phyloP scores from a whole-genome alignment of 2,113 vertebrate species.

The Solea senegalensis region DNA sequence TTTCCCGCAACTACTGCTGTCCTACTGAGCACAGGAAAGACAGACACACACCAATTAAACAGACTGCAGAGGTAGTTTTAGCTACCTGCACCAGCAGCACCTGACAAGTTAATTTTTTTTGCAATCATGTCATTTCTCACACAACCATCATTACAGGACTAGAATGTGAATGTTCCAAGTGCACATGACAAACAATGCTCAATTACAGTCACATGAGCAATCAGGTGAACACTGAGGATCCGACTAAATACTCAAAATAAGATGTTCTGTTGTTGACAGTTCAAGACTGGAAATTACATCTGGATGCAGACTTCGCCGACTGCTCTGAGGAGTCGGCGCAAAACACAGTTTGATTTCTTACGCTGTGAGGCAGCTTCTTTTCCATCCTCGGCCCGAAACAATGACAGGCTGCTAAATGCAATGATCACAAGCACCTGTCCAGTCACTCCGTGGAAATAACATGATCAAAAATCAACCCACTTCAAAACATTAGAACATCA shows the following conservation, averaged over 20 bases:
- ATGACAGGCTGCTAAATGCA: neutral
- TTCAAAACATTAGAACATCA: neutral
- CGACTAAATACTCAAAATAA: slow-evolving; percentile 29
- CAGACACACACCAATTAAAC: slow-evolving; percentile 70
- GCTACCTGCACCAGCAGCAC: slow-evolving; percentile 61
- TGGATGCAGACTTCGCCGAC: neutral
- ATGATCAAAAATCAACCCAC: slow-evolving; percentile 4
- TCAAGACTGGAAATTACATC: slow-evolving; percentile 18
- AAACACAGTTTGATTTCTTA: slow-evolving; percentile 7
- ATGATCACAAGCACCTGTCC: slow-evolving; percentile 1
- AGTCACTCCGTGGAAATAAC: neutral
- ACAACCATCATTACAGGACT: slow-evolving; percentile 84
- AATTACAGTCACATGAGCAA: slow-evolving; percentile 24
- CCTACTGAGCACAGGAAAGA: slow-evolving; percentile 65
- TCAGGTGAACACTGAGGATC: slow-evolving; percentile 13
- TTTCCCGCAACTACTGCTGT: slow-evolving; percentile 62
- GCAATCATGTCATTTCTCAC: slow-evolving; percentile 84
- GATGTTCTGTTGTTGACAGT: slow-evolving; percentile 29
- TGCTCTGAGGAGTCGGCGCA: slow-evolving; percentile 4
- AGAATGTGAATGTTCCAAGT: slow-evolving; percentile 6
- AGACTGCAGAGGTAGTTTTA: slow-evolving; percentile 57
- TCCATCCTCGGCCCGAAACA: neutral
- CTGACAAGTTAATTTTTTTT: slow-evolving; percentile 78
- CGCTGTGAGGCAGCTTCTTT: neutral
- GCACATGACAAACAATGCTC: slow-evolving; percentile 23